Percentiles rank a stretch among this genome's conserved stretches.
Evolutionary conservation across 2,888 invertebrate genomes (phyloP).

Genomic region (Pimpla rufipes): DNA sequence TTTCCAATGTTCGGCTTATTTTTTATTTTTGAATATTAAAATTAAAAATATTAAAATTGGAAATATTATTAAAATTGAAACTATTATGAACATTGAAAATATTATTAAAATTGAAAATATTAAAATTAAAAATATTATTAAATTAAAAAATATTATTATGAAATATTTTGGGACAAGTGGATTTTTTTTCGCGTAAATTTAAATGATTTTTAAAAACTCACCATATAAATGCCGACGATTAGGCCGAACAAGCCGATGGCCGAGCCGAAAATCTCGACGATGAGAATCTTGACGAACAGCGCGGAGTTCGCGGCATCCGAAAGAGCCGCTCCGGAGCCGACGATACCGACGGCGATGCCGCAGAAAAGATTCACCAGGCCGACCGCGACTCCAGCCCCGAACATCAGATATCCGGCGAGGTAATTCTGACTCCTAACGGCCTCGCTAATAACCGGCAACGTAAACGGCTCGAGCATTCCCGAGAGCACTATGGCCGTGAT

Average conservation of each 20-base stretch:
- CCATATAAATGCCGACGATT: slow-evolving; percentile 98
- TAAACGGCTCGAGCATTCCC: slow-evolving; percentile 89
- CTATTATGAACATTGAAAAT: too few species aligned
- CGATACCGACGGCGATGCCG: slow-evolving; percentile 98
- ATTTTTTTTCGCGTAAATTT: not conserved
- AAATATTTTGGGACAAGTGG: too few species aligned
- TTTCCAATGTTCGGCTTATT: not conserved
- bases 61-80: too few species aligned
- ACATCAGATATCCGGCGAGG: slow-evolving; percentile 97
- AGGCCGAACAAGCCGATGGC: slow-evolving; percentile 99
- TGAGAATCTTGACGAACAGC: slow-evolving; percentile 98
- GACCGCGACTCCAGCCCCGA: slow-evolving; percentile 97
- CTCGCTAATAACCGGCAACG: slow-evolving; percentile 24
- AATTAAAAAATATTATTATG: too few species aligned
- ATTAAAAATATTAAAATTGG: too few species aligned
- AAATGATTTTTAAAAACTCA: slow-evolving; percentile 77
- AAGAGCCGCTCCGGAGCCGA: slow-evolving; percentile 98
- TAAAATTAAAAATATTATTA: too few species aligned
- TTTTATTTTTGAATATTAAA: too few species aligned
- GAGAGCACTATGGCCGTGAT: slow-evolving; percentile 99
- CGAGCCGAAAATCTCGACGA: slow-evolving; percentile 99
- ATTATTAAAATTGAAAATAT: too few species aligned
- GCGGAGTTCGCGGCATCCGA: slow-evolving; percentile 99
- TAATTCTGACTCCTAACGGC: slow-evolving; percentile 88
- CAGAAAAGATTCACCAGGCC: slow-evolving; percentile 98